Base-by-base conservation (phyloP, 2,113 vertebrate genomes). In the Rhea americana region DNA sequence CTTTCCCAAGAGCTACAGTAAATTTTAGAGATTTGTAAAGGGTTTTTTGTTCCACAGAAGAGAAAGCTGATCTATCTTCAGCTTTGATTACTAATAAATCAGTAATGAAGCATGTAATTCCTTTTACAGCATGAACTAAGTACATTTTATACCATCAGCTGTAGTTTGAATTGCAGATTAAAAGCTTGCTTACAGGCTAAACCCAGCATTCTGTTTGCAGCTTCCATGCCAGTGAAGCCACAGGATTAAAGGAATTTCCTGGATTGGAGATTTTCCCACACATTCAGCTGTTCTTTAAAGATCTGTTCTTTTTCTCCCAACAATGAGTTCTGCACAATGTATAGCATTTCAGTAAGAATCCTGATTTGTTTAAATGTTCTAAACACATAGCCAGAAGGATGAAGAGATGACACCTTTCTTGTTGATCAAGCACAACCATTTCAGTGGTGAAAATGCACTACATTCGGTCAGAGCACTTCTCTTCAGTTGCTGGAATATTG, bases 241-340 rank as follows among this genome's bases (percentile, higher is more conserved):
- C 43, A 62, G 63, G 47, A 47, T 55, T 89, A 72, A 90, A 95
- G 83, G 90, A 83, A 82, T 88, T 90, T 77, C 91, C 80, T 58
- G 59, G 30, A 37, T 47, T 79, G 85, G 70, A 86, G 71, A 72
- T 84, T 86, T 82, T 19, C 87, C 72, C 43, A 50, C 67, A 43
- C 12, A n/a, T 32, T 66, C 39, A 53, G 63, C 63, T 32, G 50
- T 51, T 53, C 35, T 62, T 58, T 35, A 68, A 72, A 85, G 14
- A 2, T 66, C 90, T 86, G 45, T 77, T 89, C 32, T 91, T 50
- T 92, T 93, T 93, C 47, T 10, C 62, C 41, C 62, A 59, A 21
- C 59, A 72, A 76, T 87, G 71, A 91, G 62, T 79, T 85, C 94
- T 95, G 95, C 95, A 96, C 96, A 96, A 95, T 93, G 92, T 96